Conservation (phyloP, 2,888 invertebrate genomes). For the Cerastis leucographa region DNA sequence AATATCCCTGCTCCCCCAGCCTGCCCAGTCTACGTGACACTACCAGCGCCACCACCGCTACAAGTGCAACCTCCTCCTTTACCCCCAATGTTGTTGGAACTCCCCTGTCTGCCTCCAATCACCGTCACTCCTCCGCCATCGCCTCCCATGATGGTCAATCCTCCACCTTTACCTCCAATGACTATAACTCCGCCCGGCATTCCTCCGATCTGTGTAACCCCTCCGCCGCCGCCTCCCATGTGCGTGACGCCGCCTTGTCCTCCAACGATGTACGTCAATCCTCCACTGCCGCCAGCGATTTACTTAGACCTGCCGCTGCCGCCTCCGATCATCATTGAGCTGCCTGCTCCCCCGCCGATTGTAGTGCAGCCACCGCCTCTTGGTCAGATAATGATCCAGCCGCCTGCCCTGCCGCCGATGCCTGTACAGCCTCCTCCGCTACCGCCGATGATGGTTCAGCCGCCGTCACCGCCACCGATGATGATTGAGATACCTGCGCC, state of each 20-base stretch:
- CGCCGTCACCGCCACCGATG: conserved; percentile 79
- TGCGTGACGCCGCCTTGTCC: conserved; percentile 78
- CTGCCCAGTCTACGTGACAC: conserved; percentile 79
- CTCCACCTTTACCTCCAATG: conserved; percentile 78
- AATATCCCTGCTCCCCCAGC: conserved; percentile 72
- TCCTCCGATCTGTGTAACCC: conserved; percentile 81
- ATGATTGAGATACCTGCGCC: conserved; percentile 82
- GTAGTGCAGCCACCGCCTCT: conserved; percentile 84
- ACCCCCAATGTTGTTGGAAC: conserved; percentile 77
- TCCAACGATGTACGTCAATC: conserved; percentile 80
- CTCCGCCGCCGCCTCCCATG: conserved; percentile 81
- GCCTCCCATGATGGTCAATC: conserved; percentile 76
- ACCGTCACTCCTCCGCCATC: conserved; percentile 76
- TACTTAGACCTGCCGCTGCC: conserved; percentile 78
- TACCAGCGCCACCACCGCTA: conserved; percentile 80
- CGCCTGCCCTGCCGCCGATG: conserved; percentile 83
- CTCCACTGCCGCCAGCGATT: conserved; percentile 78
- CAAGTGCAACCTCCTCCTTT: conserved; percentile 76
- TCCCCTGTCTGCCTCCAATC: conserved; percentile 80
- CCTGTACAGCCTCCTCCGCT: conserved; percentile 83
- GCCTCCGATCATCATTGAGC: conserved; percentile 81
- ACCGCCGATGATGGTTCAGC: conserved; percentile 84
- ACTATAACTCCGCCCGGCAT: conserved; percentile 77
- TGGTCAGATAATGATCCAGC: conserved; percentile 82
- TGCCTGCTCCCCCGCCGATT: conserved; percentile 83